Evolutionary conservation across 2,113 vertebrate genomes (phyloP).

Genomic region (Stomatorhinus ivindoensis): DNA sequence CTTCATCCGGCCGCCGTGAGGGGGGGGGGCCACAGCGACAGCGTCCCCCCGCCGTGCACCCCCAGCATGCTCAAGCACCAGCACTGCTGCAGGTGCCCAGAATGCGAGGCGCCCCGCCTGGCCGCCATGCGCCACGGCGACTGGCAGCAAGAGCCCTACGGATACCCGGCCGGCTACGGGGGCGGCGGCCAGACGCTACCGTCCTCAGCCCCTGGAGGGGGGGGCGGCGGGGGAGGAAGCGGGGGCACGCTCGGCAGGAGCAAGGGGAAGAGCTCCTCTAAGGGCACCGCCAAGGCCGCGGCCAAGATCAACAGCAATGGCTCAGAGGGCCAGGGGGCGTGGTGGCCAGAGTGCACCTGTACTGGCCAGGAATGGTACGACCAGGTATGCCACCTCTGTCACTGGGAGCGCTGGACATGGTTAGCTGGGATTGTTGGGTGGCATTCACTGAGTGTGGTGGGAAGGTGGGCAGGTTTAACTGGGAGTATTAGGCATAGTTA

Average conservation of each 20-base stretch:
- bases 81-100: conserved; percentile 97
- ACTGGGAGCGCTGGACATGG: neutral
- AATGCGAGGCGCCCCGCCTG: conserved; percentile 95
- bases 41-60: conserved; percentile 41
- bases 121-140: conserved; percentile 88
- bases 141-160: conserved; percentile 88
- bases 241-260: conserved; percentile 78
- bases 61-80: conserved; percentile 95
- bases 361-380: conserved; percentile 97
- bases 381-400: conserved; percentile 66
- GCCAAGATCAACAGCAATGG: conserved; percentile 86
- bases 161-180: conserved; percentile 75
- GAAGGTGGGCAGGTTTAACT: neutral
- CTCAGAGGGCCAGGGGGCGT: conserved; percentile 71
- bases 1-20: neutral
- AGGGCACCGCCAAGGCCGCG: conserved; percentile 68
- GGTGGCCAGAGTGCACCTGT: conserved; percentile 98
- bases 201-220: conserved; percentile 65
- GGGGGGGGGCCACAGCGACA: conserved; percentile 20
- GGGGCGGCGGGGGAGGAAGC: conserved; percentile 29
- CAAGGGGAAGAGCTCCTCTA: conserved; percentile 81
- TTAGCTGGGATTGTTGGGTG: conserved; percentile 21
- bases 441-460: neutral
- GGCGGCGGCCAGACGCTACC: conserved; percentile 86
- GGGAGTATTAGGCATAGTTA: neutral